A percentile compares a stretch with the other conserved stretches of the same genome.
These are phyloP conservation scores for Drosophila fulvimacula DNA, from an alignment of 2,888 invertebrate species.

Conservation along the genomic window DNA sequence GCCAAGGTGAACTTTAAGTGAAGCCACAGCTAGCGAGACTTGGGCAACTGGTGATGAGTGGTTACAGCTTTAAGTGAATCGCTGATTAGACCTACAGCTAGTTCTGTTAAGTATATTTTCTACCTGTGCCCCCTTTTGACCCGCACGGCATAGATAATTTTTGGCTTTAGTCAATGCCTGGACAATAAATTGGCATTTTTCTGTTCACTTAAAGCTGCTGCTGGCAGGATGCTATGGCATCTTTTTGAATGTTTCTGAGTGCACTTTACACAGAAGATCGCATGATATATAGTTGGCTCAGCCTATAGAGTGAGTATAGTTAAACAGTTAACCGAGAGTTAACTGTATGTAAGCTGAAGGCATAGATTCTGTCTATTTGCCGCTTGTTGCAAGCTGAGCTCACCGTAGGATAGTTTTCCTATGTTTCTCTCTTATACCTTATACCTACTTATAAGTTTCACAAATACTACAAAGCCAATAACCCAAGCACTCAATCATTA, in stretches of 20 bases:
- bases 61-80: conserved; percentile 12
- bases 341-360: too few species aligned
- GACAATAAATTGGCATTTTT: conserved; percentile 1
- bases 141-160: neutral
- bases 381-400: too few species aligned
- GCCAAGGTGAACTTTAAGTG: conserved; percentile 45
- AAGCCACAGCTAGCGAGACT: conserved; percentile 6
- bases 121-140: neutral
- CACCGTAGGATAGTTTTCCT: too few species aligned
- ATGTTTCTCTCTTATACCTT: neutral
- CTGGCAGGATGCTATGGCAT: neutral
- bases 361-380: too few species aligned
- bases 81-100: conserved; percentile 34
- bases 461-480: conserved; percentile 42
- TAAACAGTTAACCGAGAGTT: too few species aligned
- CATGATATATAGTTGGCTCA: neutral
- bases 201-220: neutral
- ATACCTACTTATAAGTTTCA: neutral
- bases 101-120: conserved; percentile 12
- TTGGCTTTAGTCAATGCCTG: neutral
- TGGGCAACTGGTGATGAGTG: conserved; percentile 43
- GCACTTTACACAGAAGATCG: neutral
- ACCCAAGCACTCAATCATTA: conserved; percentile 24
- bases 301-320: too few species aligned
- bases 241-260: neutral